A percentile compares a stretch with the other conserved stretches of the same genome.
Evolutionary conservation across 2,888 invertebrate species (phyloP).

Genomic region (Melipona bicolor): DNA sequence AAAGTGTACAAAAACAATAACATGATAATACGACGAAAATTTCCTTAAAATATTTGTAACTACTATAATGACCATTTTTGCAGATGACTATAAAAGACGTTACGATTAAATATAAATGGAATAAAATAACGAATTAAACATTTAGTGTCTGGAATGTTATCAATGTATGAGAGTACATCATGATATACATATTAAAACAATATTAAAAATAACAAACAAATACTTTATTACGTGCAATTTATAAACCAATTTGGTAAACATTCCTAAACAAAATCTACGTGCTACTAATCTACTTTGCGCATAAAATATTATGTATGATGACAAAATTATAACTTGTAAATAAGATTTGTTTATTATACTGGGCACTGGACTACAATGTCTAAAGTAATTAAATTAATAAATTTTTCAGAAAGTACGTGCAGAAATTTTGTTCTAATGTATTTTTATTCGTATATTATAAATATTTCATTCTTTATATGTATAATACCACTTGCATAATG

Average conservation of each 20-base stretch:
- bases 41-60: constrained; percentile 34
- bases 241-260: constrained; percentile 46
- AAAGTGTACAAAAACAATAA: constrained; percentile 24
- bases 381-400: constrained; percentile 26
- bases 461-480: constrained; percentile 8
- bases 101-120: constrained; percentile 28
- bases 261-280: constrained; percentile 38
- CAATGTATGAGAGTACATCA: constrained; percentile 26
- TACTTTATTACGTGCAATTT: constrained; percentile 41
- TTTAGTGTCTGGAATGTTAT: constrained; percentile 13
- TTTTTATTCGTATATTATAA: constrained; percentile 14
- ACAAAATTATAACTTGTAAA: constrained; percentile 40
- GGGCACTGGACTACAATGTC: constrained; percentile 62
- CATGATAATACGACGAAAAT: not conserved
- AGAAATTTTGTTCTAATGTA: constrained; percentile 14
- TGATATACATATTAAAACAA: constrained; percentile 17
- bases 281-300: constrained; percentile 1
- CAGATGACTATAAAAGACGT: constrained; percentile 28
- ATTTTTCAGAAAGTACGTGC: constrained; percentile 15
- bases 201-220: constrained; percentile 26
- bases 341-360: constrained; percentile 49
- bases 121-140: constrained; percentile 15
- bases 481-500: not conserved
- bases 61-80: constrained; percentile 39
- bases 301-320: constrained; percentile 20